Evolutionary conservation across 2,113 vertebrate genomes (phyloP), one percentile per base, ranked within the genome.

Genomic region (Hydrolagus affinis): DNA sequence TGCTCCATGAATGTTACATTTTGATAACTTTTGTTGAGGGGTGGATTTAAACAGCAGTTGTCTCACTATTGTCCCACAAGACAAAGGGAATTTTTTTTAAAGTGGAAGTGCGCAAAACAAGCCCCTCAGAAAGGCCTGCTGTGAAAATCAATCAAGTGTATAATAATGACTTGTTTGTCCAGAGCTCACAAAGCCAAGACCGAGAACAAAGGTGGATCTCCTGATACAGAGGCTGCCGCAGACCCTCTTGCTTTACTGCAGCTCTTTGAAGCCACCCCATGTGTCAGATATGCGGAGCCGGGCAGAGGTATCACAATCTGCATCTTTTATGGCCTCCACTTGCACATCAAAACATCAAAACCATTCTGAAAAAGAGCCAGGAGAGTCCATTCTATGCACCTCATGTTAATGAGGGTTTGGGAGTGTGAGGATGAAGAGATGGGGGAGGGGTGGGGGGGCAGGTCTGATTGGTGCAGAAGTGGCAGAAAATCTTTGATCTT

Each of bases 251-350:
- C 87, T 85, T 74, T 72, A 86, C 86, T 85, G 83, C 90, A 87
- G 76, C 64, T 85, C 85, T 86, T 89, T 73, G 72, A 85, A 86
- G 85, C 92, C 89, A 86, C 89, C 86, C 83, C 88, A 90, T 93
- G 94, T 90, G 94, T 91, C 90, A 96, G 95, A 95, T 94, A 87
- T 87, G 92, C 90, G 91, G 94, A 95, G 96, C 95, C 95, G 66
- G 57, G 87, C 89, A 88, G 90, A 88, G 87, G 86, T 87, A 89
- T 66, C 86, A 85, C 78, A 90, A 96, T 97, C 97, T 94, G 93
- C 96, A 96, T 96, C 92, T 92, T 90, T 92, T 91, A 93, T 90
- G 91, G 85, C 89, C 86, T 88, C 68, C 78, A 0, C 73, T 75
- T 85, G 87, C 32, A 14, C 28, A 64, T 57, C 86, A 66, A 25